A percentile compares a stretch with the other conserved stretches of the same genome.
Evolutionary conservation across 2,888 invertebrate species (phyloP).

Genomic region (Sinodicranocentrus sp.): DNA sequence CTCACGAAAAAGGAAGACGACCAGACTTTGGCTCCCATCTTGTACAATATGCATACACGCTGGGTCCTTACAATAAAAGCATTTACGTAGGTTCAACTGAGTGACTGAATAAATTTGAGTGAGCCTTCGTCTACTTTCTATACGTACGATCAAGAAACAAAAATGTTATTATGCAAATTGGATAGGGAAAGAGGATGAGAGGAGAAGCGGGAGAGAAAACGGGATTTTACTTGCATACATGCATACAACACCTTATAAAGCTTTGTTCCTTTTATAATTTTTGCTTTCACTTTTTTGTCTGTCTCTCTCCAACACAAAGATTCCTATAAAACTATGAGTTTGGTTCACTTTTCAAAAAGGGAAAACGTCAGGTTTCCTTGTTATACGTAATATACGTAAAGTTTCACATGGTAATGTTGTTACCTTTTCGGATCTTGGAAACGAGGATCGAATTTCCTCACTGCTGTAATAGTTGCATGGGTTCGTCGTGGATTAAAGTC

Average conservation of each 20-base stretch:
- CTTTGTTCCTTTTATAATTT: no score
- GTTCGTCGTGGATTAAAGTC: conserved; percentile 92
- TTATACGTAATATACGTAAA: neutral
- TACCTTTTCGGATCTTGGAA: conserved; percentile 75
- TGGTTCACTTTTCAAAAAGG: no score
- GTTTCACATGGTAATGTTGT: conserved; percentile 18
- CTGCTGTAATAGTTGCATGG: conserved; percentile 92
- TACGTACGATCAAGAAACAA: conserved; percentile 45
- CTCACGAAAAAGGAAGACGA: conserved; percentile 1
- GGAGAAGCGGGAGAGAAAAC: conserved; percentile 27
- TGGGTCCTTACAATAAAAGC: conserved; percentile 26
- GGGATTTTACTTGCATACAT: conserved; percentile 9
- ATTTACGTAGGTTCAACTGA: conserved; percentile 9
- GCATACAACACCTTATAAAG: neutral
- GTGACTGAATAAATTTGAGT: conserved; percentile 62
- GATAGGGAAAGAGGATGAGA: conserved; percentile 58
- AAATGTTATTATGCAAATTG: conserved; percentile 67
- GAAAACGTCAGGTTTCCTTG: no score
- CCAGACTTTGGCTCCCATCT: neutral
- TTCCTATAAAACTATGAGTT: no score
- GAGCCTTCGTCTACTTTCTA: conserved; percentile 27
- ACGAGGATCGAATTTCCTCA: conserved; percentile 80
- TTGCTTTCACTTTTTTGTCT: no score
- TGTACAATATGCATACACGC: neutral
- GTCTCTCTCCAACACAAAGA: no score